Evolutionary conservation across 2,113 vertebrate species (phyloP), one percentile per base, ranked within the genome.

Genomic region (Otolemur garnettii): DNA sequence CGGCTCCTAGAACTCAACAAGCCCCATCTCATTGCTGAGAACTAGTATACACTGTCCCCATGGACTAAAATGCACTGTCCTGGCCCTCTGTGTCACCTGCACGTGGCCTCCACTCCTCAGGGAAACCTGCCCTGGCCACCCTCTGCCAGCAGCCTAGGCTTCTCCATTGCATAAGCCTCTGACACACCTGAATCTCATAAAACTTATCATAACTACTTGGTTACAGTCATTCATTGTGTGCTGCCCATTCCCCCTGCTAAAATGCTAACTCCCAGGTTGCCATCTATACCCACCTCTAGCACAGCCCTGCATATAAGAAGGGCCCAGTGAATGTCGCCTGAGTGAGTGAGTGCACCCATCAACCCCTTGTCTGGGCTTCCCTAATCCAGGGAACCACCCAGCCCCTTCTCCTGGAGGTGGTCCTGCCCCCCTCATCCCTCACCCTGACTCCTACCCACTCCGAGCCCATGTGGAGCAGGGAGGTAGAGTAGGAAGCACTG

Each of bases 221-320:
- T 38, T 59, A 0, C 2, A 38, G 1, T 11, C 1, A 11, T 5
- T 9, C 22, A 0, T 18, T 33, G 38, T 2, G 35, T 11, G 22
- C 7, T 22, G 26, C 21, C 62, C 11, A 19, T 11, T 19, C 13
- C 14, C 60, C 59, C 71, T 12, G 24, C 53, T 62, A 71, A 57
- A 45, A 11, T n/a, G 33, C 7, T 8, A 22, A 33, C 42, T 22
- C 28, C 59, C 5, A 22, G 15, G 18, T 35, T 55, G 53, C 9
- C 28, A 12, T 50, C 1, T 35, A 7, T 3, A 33, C 30, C 15
- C 35, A 26, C 64, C 59, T 80, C 79, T 14, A 7, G 53, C 21
- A 22, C 15, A 78, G 71, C 53, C 18, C 26, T 60, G 22, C 55
- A 12, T 24, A 10, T 0, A 75, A 64, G 24, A 22, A 55, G 30